Evolutionary conservation across 2,113 vertebrate genomes (phyloP), one percentile per base, ranked within the genome.

Genomic region (Todiramphus saurophagus): DNA sequence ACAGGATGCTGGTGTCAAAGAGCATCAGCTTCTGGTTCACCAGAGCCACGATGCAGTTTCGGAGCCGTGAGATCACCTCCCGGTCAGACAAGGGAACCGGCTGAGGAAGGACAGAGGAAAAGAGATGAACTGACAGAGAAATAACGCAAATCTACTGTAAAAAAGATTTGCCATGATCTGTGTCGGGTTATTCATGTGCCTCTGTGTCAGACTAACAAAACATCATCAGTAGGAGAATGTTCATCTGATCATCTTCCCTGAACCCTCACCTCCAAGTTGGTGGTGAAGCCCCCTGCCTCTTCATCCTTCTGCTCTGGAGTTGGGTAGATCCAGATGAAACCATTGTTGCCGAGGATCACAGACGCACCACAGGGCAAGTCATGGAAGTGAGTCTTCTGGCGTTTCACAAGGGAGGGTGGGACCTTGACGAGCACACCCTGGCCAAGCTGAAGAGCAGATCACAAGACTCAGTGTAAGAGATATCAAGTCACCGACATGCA

Each of bases 371-470:
- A 99, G 0, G 99, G 98, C 87, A 99, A 95, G 93, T 99, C 99
- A 13, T 99, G 99, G 97, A 99, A 99, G 91, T 99, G 99, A 33
- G 99, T 99, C 97, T 99, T 99, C 96, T 99, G 99, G 58, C 99
- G 98, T 89, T 99, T 99, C 90, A 99, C 98, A 16, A 99, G 97
- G 35, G 99, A 99, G 3, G 99, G 99, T 0, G 99, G 99, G 8
- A 99, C 98, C 95, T 99, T 98, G 28, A 99, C 98, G 19, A 99
- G 95, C 59, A 99, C 99, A 13, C 99, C 99, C 94, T 99, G 99
- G 59, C 98, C 99, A 60, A 99, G 98, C 99, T 99, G 83, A 55
- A 79, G 72, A 69, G 13, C 69, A 13, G 44, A 85, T 23, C 87
- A 67, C 0, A 0, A 81, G 43, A 41, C 33, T 80, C 51, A 18